Evolutionary conservation across 2,113 vertebrate species (phyloP).

Genomic region (Psophia crepitans): DNA sequence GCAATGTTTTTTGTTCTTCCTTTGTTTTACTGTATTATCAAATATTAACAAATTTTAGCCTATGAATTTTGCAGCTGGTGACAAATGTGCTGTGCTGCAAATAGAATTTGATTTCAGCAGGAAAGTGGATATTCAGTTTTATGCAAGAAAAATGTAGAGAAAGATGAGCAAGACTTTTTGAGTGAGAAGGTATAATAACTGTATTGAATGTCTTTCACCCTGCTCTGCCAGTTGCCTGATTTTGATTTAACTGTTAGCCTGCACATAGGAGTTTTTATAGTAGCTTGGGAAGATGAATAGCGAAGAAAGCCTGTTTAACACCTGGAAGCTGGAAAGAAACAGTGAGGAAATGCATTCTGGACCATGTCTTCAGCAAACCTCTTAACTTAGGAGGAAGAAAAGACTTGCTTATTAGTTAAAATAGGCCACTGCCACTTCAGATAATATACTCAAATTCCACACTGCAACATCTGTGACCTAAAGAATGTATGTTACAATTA

Average conservation of each 20-base stretch:
- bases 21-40: not conserved
- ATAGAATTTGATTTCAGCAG: not conserved
- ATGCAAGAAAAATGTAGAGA: not conserved
- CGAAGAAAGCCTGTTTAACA: not conserved
- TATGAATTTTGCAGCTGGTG: not conserved
- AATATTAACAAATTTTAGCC: not conserved
- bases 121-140: not conserved
- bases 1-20: not conserved
- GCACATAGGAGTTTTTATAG: not conserved
- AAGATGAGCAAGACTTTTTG: not conserved
- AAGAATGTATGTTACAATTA: not conserved
- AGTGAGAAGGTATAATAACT: not conserved
- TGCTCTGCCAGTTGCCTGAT: not conserved
- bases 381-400: not conserved
- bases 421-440: not conserved
- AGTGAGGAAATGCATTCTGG: not conserved
- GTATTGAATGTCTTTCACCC: not conserved
- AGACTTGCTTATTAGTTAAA: not conserved
- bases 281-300: not conserved
- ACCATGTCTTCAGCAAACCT: not conserved
- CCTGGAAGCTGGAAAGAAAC: not conserved
- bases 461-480: not conserved
- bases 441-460: not conserved
- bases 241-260: not conserved
- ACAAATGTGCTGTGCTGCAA: not conserved